Conservation (phyloP, 2,113 vertebrate species). For the Raphicerus campestris region DNA sequence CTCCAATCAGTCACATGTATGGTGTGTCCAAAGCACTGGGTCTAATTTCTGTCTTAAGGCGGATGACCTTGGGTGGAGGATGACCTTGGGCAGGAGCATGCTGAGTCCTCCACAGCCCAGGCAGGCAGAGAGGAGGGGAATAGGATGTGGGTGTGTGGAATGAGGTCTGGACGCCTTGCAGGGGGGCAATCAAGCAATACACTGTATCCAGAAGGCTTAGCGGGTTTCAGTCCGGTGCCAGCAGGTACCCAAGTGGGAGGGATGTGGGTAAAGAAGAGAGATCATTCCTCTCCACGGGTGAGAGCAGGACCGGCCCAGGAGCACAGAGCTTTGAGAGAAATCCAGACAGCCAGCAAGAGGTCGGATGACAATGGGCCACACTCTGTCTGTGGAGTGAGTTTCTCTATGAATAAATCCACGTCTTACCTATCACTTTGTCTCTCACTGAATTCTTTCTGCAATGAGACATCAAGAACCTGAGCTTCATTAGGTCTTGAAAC, state of each 20-base stretch:
- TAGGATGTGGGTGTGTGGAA: not conserved
- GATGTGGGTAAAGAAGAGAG: too few species aligned
- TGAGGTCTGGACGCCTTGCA: conserved; percentile 40
- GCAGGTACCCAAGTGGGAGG: too few species aligned
- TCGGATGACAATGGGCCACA: too few species aligned
- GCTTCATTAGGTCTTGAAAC: not conserved
- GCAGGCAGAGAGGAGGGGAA: not conserved
- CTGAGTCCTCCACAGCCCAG: not conserved
- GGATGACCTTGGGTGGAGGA: conserved; percentile 20
- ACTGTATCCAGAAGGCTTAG: not conserved
- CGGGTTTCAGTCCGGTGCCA: too few species aligned
- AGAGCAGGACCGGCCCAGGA: too few species aligned
- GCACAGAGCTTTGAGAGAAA: too few species aligned
- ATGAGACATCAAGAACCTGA: not conserved
- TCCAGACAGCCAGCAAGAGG: too few species aligned
- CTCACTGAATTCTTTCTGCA: not conserved
- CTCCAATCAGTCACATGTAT: not conserved
- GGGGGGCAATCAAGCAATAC: conserved; percentile 16
- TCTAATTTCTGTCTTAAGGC: conserved; percentile 31
- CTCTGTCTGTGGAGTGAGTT: too few species aligned
- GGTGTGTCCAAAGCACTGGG: not conserved
- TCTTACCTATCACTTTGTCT: not conserved
- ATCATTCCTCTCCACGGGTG: too few species aligned
- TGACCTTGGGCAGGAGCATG: conserved; percentile 38
- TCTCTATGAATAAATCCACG: too few species aligned